These are phyloP conservation scores for Mesorhabditis spiculigera DNA, from an alignment of 2,888 invertebrate species.

Conservation along the genomic window DNA sequence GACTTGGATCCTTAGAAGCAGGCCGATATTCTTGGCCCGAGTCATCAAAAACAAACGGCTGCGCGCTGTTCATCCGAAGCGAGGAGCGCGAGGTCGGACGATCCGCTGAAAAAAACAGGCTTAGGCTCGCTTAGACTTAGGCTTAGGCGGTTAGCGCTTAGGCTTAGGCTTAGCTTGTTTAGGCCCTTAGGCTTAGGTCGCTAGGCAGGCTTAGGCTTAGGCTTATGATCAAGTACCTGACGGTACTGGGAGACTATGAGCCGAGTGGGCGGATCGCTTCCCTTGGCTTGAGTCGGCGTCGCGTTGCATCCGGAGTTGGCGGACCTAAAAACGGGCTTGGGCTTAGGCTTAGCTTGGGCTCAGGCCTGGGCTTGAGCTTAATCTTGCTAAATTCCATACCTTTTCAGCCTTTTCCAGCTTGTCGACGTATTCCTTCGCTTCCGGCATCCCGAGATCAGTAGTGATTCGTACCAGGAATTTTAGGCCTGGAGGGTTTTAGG, in stretches of 20 bases:
- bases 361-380: not conserved
- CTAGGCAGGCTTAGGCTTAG: too few species aligned
- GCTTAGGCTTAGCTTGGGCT: not conserved
- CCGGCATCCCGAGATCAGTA: slow-evolving; percentile 83
- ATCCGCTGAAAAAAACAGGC: slow-evolving; percentile 11
- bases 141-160: too few species aligned
- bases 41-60: slow-evolving; percentile 17
- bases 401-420: slow-evolving; percentile 33
- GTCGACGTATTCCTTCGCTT: slow-evolving; percentile 70
- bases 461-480: slow-evolving; percentile 83
- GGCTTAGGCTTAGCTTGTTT: not conserved
- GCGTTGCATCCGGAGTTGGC: slow-evolving; percentile 30
- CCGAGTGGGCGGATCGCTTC: slow-evolving; percentile 47
- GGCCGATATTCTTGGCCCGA: not conserved
- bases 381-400: not conserved
- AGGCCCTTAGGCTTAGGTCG: too few species aligned
- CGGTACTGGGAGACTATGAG: slow-evolving; percentile 27
- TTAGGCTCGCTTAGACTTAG: not conserved
- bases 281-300: slow-evolving; percentile 48
- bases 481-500: slow-evolving; percentile 65
- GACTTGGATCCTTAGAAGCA: slow-evolving; percentile 4
- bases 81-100: slow-evolving; percentile 28
- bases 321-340: slow-evolving; percentile 17
- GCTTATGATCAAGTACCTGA: not conserved
- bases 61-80: slow-evolving; percentile 25